Conservation (phyloP, 2,888 invertebrate species). For the Brenthis daphne region DNA sequence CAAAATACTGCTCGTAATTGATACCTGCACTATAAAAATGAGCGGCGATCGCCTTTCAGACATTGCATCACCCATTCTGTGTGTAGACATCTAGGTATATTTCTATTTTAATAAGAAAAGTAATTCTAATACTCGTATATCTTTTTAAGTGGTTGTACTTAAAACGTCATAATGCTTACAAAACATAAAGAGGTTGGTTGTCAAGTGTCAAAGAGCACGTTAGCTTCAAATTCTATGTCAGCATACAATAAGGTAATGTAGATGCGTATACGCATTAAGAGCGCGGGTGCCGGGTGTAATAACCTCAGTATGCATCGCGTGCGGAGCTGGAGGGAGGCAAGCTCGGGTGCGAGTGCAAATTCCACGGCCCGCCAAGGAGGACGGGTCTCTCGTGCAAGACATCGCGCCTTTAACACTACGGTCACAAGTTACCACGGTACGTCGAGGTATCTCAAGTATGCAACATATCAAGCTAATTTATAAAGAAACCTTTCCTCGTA, state of each 20-base stretch:
- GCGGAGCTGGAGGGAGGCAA: constrained; percentile 40
- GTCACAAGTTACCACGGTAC: constrained; percentile 26
- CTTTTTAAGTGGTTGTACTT: background rate
- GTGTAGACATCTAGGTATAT: constrained; percentile 11
- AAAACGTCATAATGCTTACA: constrained; percentile 1
- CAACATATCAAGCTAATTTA: constrained; percentile 17
- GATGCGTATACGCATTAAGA: constrained; percentile 45
- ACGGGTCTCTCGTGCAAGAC: constrained; percentile 52
- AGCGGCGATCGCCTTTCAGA: background rate
- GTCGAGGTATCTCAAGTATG: constrained; percentile 12
- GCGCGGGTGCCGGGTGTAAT: constrained; percentile 63
- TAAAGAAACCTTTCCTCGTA: constrained; percentile 6
- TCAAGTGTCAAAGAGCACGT: constrained; percentile 35
- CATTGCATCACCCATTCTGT: constrained; percentile 4
- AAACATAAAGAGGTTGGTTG: constrained; percentile 23
- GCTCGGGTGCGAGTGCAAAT: constrained; percentile 50
- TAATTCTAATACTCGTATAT: constrained; percentile 2
- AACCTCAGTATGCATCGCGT: constrained; percentile 61
- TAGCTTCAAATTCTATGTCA: constrained; percentile 33
- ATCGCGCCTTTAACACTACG: constrained; percentile 42
- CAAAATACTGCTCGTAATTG: background rate
- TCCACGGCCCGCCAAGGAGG: constrained; percentile 57
- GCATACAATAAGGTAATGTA: constrained; percentile 44
- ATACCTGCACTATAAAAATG: background rate
- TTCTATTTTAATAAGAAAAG: constrained; percentile 12